Conservation (phyloP, 2,113 vertebrate species). For the Oxyura jamaicensis region DNA sequence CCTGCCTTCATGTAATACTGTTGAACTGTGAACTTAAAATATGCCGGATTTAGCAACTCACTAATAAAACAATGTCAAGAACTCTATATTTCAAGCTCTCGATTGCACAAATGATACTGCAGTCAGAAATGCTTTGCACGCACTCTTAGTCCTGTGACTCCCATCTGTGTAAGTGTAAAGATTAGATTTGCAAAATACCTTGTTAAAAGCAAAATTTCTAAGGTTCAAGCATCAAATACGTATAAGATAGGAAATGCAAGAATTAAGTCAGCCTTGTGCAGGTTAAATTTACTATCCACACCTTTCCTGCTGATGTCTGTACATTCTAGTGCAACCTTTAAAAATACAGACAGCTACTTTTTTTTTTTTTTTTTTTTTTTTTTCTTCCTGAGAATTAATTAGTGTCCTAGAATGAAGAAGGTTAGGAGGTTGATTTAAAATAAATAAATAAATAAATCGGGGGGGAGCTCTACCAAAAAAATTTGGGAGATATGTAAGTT, state of each 20-base stretch:
- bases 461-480: not conserved
- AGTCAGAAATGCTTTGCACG: not conserved
- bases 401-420: not conserved
- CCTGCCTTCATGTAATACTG: not conserved
- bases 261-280: not conserved
- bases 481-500: not conserved
- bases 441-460: not conserved
- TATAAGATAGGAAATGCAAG: not conserved
- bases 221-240: not conserved
- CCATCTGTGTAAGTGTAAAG: not conserved
- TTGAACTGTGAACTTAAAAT: not conserved
- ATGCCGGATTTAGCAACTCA: not conserved
- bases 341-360: not conserved
- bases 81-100: not conserved
- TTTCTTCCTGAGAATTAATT: not conserved
- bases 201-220: not conserved
- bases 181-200: not conserved
- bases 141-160: not conserved
- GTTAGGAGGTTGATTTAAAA: not conserved
- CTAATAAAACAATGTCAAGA: conserved; percentile 6
- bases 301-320: not conserved
- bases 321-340: not conserved
- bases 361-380: not conserved
- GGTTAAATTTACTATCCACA: not conserved
- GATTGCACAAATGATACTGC: not conserved